Percentiles rank a stretch among this genome's conserved stretches.
phyloP scores from a whole-genome alignment of 1,140 invertebrate genomes.

The Camponotus vicinus region DNA sequence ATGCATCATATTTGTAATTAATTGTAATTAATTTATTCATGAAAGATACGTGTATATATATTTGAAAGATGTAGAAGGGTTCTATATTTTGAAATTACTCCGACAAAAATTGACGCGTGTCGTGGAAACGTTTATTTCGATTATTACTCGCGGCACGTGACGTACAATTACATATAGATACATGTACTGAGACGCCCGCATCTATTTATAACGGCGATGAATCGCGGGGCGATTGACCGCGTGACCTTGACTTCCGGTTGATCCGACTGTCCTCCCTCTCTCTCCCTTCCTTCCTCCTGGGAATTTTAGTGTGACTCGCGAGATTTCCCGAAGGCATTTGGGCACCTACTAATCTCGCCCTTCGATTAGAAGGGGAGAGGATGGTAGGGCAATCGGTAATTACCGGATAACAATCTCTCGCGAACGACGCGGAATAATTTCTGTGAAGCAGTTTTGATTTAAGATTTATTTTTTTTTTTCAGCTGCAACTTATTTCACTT shows the following conservation, averaged over 20 bases:
- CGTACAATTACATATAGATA: conserved; percentile 67
- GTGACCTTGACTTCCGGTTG: conserved; percentile 83
- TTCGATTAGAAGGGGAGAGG: background rate
- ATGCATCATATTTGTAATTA: background rate
- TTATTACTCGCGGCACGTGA: conserved; percentile 57
- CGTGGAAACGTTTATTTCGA: background rate
- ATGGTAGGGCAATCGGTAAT: background rate
- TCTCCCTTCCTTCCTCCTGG: conserved; percentile 42
- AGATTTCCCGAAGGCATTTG: conserved; percentile 46
- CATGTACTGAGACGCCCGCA: conserved; percentile 56
- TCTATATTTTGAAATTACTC: background rate
- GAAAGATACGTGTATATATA: background rate
- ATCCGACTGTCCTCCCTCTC: conserved; percentile 65
- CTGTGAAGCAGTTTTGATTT: background rate
- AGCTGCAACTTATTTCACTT: background rate
- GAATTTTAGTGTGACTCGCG: conserved; percentile 64
- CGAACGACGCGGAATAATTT: background rate
- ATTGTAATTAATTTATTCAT: background rate
- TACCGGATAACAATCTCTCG: background rate
- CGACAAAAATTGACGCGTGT: background rate
- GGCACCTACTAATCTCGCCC: background rate
- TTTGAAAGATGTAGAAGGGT: background rate
- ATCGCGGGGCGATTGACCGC: conserved; percentile 81
- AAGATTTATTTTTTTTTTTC: conserved; percentile 2
- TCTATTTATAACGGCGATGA: conserved; percentile 80